A percentile compares a stretch with the other conserved stretches of the same genome.
Conservation (phyloP, 2,888 invertebrate species). For the Opisthograptis luteolata region DNA sequence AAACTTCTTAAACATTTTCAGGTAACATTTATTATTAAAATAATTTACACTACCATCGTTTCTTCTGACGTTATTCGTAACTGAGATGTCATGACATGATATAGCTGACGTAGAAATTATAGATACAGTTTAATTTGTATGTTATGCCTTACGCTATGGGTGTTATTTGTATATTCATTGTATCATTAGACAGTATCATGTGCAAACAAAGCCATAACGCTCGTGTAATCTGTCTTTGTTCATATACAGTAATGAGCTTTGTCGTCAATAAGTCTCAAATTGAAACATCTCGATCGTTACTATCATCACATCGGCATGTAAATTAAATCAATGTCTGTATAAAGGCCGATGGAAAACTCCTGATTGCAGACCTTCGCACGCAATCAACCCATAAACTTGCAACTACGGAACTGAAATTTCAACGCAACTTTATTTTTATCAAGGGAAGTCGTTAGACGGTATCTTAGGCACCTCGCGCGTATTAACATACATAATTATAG, state of each 20-base stretch:
- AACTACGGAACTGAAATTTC: conserved; percentile 82
- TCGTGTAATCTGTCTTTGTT: conserved; percentile 26
- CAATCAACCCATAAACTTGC: conserved; percentile 80
- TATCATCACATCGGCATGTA: conserved; percentile 69
- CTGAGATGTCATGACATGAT: no score
- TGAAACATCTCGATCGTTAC: conserved; percentile 55
- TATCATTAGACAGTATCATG: conserved; percentile 3
- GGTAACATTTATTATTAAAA: no score
- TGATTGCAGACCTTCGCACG: conserved; percentile 74
- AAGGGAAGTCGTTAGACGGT: conserved; percentile 82
- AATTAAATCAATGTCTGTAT: conserved; percentile 82
- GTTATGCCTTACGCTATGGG: no score
- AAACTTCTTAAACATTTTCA: no score
- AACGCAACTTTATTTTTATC: conserved; percentile 84
- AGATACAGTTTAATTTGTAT: no score
- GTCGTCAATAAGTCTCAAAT: conserved; percentile 37
- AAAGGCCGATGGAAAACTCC: conserved; percentile 71
- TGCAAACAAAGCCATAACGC: conserved; percentile 7
- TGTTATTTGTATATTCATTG: no score
- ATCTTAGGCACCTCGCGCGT: conserved; percentile 79
- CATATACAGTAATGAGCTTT: conserved; percentile 22
- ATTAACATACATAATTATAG: conserved; percentile 84
- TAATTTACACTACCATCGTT: no score
- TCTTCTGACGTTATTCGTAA: no score
- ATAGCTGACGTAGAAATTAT: no score